These are phyloP conservation scores for Plotosus lineatus DNA, from an alignment of 2,113 vertebrate genomes.

Conservation along the genomic window DNA sequence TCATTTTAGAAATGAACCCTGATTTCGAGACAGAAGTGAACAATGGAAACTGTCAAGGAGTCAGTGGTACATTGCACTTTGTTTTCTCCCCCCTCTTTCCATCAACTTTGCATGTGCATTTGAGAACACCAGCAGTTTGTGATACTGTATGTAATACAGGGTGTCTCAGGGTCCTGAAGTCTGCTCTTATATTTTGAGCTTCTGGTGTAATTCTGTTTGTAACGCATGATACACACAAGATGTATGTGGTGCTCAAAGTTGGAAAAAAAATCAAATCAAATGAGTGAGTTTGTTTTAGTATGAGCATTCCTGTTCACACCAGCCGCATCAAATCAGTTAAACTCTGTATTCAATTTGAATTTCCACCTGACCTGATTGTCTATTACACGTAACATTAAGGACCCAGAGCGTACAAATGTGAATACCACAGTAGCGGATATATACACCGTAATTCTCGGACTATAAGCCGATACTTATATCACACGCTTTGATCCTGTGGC, in stretches of 20 bases:
- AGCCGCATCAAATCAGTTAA: not conserved
- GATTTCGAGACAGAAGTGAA: conserved; percentile 91
- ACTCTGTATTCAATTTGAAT: not conserved
- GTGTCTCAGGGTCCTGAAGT: not conserved
- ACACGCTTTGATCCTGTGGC: too few species aligned
- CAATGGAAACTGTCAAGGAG: conserved; percentile 84
- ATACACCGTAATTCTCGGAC: too few species aligned
- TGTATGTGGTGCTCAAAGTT: not conserved
- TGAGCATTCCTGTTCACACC: not conserved
- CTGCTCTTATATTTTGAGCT: not conserved
- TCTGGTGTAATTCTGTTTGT: conserved; percentile 2
- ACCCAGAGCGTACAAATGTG: not conserved
- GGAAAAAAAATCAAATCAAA: not conserved
- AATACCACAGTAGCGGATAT: not conserved
- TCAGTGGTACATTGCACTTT: conserved; percentile 68
- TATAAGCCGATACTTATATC: too few species aligned
- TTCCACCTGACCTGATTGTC: not conserved
- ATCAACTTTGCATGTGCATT: conserved; percentile 11
- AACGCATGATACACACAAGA: not conserved
- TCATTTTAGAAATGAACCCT: conserved; percentile 68
- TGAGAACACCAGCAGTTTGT: not conserved
- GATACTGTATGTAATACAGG: not conserved
- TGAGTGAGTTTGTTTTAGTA: not conserved
- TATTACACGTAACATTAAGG: not conserved
- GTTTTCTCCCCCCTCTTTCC: not conserved